phyloP scores from a whole-genome alignment of 2,797 vertebrate species.

The Poeciliopsis gracilis region DNA sequence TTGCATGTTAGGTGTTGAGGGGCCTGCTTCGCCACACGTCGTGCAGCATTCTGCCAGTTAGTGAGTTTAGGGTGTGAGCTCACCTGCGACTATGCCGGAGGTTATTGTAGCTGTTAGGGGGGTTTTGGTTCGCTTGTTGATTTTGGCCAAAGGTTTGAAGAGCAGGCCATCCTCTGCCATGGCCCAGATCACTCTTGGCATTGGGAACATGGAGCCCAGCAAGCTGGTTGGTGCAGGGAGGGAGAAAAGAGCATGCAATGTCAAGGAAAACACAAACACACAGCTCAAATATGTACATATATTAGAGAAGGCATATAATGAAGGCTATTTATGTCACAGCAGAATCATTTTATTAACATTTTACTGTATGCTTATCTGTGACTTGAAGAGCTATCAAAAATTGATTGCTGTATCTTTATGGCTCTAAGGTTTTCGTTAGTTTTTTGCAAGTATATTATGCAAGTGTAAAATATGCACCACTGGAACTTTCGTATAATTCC shows the following conservation, averaged over 20 bases:
- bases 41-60: conserved; percentile 41
- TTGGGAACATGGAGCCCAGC: conserved; percentile 96
- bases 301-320: not conserved
- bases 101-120: conserved; percentile 90
- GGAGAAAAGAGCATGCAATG: conserved; percentile 51
- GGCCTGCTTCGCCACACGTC: conserved; percentile 26
- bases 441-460: not conserved
- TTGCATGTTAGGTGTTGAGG: conserved; percentile 27
- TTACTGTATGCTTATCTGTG: not conserved
- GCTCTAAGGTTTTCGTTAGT: not conserved
- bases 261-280: conserved; percentile 32
- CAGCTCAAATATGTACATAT: not conserved
- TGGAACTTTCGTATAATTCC: not conserved
- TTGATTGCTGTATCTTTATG: not conserved
- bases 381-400: not conserved
- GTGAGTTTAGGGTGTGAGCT: conserved; percentile 60
- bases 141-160: conserved; percentile 89
- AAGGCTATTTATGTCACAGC: not conserved
- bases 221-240: conserved; percentile 78
- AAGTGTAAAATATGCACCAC: not conserved
- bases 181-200: conserved; percentile 96
- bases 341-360: not conserved
- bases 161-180: conserved; percentile 98
- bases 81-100: conserved; percentile 91
- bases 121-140: conserved; percentile 89